phyloP scores from a whole-genome alignment of 92 coral and sea anemone species.

The Actinernus sp. region DNA sequence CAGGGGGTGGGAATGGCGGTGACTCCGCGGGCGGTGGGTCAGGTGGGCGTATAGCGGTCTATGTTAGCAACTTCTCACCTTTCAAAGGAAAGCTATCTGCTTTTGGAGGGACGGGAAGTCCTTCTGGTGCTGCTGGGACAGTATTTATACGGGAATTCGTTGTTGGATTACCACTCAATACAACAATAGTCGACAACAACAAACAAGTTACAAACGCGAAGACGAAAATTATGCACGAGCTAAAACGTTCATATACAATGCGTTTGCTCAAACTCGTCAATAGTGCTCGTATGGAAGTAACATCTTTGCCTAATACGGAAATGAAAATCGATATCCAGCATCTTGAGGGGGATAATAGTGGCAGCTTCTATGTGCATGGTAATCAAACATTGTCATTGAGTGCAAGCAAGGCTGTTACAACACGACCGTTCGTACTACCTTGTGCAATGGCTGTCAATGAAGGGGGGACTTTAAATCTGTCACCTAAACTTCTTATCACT shows the following conservation, averaged over 20 bases:
- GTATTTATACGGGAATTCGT: constrained; percentile 76
- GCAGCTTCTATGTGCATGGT: constrained; percentile 83
- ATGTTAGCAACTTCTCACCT: constrained; percentile 69
- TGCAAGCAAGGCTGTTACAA: constrained; percentile 87
- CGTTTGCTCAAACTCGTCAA: constrained; percentile 80
- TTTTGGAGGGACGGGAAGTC: constrained; percentile 82
- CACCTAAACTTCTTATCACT: constrained; percentile 87
- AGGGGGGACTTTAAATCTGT: constrained; percentile 83
- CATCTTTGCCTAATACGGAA: constrained; percentile 53
- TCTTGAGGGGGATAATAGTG: constrained; percentile 94
- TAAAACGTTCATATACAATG: constrained; percentile 75
- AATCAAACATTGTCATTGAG: constrained; percentile 89
- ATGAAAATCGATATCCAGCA: constrained; percentile 81
- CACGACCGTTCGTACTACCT: constrained; percentile 88
- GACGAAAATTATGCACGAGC: constrained; percentile 93
- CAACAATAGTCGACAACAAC: constrained; percentile 90
- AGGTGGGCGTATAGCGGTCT: constrained; percentile 94
- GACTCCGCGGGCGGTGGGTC: constrained; percentile 82
- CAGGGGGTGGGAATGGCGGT: constrained; percentile 78
- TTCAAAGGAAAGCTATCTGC: constrained; percentile 72
- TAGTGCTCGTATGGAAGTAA: constrained; percentile 89
- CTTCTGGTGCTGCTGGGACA: constrained; percentile 95
- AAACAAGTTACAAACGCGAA: constrained; percentile 75
- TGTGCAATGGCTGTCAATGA: constrained; percentile 93
- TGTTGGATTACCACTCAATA: constrained; percentile 80